These are phyloP conservation scores for Sus scrofa DNA, from an alignment of 2,113 vertebrate species.

Conservation along the genomic window DNA sequence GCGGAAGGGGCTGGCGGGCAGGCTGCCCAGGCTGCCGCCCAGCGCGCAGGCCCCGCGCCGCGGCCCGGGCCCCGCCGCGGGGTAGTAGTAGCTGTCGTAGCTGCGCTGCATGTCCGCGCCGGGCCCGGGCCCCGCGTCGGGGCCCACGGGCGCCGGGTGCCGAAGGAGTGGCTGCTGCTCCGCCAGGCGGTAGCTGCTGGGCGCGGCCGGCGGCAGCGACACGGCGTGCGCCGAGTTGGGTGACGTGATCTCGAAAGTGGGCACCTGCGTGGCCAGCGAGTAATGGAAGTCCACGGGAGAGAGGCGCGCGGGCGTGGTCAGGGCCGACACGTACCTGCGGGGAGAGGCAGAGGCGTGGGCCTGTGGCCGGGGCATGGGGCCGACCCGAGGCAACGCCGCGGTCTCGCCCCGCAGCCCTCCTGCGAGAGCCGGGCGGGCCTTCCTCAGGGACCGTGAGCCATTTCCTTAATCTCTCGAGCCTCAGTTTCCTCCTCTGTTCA, in stretches of 20 bases:
- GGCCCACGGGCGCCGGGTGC: conserved; percentile 88
- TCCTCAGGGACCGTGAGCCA: neutral
- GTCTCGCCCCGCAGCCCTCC: neutral
- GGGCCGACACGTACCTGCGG: conserved; percentile 96
- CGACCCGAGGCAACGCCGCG: neutral
- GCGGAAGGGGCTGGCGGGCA: conserved; percentile 96
- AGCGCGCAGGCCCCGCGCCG: conserved; percentile 95
- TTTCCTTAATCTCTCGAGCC: neutral
- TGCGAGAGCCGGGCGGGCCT: neutral
- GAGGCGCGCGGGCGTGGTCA: conserved; percentile 97
- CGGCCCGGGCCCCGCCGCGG: conserved; percentile 82
- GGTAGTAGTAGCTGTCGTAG: conserved; percentile 93
- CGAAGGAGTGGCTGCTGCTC: conserved; percentile 96
- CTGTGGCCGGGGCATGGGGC: neutral
- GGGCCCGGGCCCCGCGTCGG: conserved; percentile 84
- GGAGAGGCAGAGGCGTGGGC: conserved; percentile 39
- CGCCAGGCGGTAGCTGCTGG: conserved; percentile 93
- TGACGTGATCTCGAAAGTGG: conserved; percentile 98
- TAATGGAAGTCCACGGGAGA: conserved; percentile 98
- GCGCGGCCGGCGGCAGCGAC: conserved; percentile 95
- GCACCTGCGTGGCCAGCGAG: conserved; percentile 96
- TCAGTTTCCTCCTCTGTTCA: neutral
- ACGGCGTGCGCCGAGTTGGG: conserved; percentile 95
- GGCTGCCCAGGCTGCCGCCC: conserved; percentile 94
- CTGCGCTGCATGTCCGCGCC: conserved; percentile 92